Conservation (phyloP, 2,797 vertebrate species). For the Anguilla pacifica region DNA sequence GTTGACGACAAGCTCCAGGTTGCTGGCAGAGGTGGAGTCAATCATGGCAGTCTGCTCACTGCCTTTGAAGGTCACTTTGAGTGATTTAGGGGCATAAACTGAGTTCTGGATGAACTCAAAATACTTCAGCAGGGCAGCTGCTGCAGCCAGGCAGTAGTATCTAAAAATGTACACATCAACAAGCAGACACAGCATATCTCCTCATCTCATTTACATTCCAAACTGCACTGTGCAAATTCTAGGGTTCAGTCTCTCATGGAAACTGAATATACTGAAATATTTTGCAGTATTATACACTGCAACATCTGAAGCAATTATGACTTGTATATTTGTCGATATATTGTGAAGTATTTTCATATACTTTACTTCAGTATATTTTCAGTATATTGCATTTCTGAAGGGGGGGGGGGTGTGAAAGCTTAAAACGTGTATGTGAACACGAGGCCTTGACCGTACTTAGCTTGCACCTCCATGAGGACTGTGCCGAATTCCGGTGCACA, state of each 20-base stretch:
- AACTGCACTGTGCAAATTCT: neutral
- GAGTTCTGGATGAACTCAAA: constrained; percentile 94
- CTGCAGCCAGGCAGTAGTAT: constrained; percentile 94
- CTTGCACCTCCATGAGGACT: constrained; percentile 90
- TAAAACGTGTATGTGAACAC: neutral
- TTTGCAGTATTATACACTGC: neutral
- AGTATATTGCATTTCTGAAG: neutral
- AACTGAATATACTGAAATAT: neutral
- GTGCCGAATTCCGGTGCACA: constrained; percentile 88
- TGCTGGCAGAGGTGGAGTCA: constrained; percentile 87
- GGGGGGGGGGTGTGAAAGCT: neutral
- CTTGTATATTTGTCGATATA: neutral
- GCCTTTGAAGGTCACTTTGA: constrained; percentile 91
- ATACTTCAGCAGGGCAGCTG: constrained; percentile 92
- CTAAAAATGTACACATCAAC: constrained; percentile 63
- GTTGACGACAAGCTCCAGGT: constrained; percentile 92
- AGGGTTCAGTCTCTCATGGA: neutral
- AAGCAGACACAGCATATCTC: neutral
- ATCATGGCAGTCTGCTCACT: constrained; percentile 98
- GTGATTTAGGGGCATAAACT: constrained; percentile 89
- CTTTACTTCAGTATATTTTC: neutral
- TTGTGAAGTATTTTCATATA: neutral
- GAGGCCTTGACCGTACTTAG: constrained; percentile 78
- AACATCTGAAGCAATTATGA: neutral
- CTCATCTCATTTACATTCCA: neutral